Percentiles rank a stretch among this genome's conserved stretches.
phyloP scores from a whole-genome alignment of 2,113 vertebrate genomes.

The Brachyhypopomus occidentalis region DNA sequence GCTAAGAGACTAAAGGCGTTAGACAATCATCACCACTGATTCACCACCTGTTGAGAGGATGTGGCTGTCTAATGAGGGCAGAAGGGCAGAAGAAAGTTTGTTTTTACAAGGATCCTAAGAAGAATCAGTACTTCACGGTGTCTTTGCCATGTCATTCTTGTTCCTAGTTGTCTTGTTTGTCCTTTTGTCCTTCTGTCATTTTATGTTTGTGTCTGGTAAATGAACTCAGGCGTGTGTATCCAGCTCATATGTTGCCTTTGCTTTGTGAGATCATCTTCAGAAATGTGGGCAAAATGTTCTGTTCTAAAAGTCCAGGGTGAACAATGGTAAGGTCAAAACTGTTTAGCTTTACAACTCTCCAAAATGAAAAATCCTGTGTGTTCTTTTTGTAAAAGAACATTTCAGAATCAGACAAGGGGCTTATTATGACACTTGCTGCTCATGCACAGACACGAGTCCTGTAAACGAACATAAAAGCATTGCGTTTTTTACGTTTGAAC shows the following conservation, averaged over 20 bases:
- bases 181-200: no score
- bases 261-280: not conserved
- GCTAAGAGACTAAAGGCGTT: no score
- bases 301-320: not conserved
- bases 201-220: no score
- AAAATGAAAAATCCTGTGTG: conserved; percentile 15
- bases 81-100: no score
- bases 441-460: not conserved
- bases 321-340: not conserved
- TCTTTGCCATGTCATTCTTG: no score
- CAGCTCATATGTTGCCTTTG: not conserved
- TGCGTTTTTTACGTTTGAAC: not conserved
- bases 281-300: not conserved
- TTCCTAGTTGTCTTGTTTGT: no score
- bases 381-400: not conserved
- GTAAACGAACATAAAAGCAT: not conserved
- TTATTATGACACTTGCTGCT: conserved; percentile 5
- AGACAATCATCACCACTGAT: no score
- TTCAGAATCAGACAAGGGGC: conserved; percentile 7
- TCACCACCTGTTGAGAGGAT: no score
- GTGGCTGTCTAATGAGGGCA: no score
- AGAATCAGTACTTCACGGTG: no score
- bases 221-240: no score
- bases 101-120: no score
- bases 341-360: not conserved